phyloP scores from a whole-genome alignment of 1,140 invertebrate species.

The Drosophila hydei region DNA sequence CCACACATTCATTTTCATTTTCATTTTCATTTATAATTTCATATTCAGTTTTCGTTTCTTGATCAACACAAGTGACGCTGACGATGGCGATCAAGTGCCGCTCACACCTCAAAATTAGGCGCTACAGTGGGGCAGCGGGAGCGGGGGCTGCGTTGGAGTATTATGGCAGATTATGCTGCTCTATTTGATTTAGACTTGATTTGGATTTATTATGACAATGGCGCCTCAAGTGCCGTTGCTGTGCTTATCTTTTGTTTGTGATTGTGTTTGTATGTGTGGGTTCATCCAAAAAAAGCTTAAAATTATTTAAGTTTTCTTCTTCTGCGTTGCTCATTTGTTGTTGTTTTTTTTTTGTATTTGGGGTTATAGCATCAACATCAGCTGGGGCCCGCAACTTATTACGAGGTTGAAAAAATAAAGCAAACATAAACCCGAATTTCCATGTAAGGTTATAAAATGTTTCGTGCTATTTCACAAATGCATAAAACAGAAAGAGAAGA shows the following conservation, averaged over 20 bases:
- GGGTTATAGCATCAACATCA: constrained; percentile 11
- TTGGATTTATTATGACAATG: constrained; percentile 79
- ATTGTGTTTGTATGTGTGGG: constrained; percentile 57
- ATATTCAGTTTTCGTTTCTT: constrained; percentile 54
- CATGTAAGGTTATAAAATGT: constrained; percentile 78
- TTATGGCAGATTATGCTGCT: constrained; percentile 65
- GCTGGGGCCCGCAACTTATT: constrained; percentile 54
- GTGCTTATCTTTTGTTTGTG: constrained; percentile 49
- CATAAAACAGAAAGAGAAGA: constrained; percentile 53
- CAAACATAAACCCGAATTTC: constrained; percentile 55
- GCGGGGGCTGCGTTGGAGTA: constrained; percentile 5
- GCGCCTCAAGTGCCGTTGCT: constrained; percentile 67
- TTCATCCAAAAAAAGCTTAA: constrained; percentile 62
- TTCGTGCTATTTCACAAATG: constrained; percentile 68
- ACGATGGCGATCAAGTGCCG: constrained; percentile 66
- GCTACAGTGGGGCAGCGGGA: background rate
- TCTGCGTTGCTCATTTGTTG: constrained; percentile 4
- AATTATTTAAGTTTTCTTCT: constrained; percentile 65
- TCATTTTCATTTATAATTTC: constrained; percentile 45
- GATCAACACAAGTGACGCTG: constrained; percentile 68
- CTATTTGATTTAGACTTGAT: constrained; percentile 76
- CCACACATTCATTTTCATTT: constrained; percentile 68
- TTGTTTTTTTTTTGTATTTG: constrained; percentile 25
- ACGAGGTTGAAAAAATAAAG: constrained; percentile 72
- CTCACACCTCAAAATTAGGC: constrained; percentile 46